Evolutionary conservation across 2,797 vertebrate genomes (phyloP).

Genomic region (Rhabdophis nuchalis): DNA sequence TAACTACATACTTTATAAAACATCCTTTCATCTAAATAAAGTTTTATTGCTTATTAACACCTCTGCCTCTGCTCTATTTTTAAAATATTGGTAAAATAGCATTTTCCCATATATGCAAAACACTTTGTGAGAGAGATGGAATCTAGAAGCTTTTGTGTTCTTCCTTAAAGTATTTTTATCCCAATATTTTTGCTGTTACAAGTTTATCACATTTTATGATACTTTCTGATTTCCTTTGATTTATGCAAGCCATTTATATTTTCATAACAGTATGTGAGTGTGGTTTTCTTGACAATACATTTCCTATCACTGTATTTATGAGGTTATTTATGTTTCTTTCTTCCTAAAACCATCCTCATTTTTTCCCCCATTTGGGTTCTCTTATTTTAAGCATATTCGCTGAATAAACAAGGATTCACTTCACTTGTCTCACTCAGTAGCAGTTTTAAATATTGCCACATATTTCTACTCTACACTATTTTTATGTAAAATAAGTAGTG

Average conservation of each 20-base stretch:
- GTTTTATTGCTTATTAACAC: not conserved
- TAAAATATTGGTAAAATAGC: not conserved
- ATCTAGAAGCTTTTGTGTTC: not conserved
- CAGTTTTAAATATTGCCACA: rapidly evolving
- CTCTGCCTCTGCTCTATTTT: not conserved
- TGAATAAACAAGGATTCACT: not conserved
- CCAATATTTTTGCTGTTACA: not conserved
- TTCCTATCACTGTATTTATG: not conserved
- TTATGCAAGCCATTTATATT: not conserved
- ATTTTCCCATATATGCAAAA: not conserved
- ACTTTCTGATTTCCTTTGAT: not conserved
- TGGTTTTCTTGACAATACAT: not conserved
- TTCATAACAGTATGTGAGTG: too few species aligned
- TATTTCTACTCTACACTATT: not conserved
- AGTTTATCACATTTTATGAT: not conserved
- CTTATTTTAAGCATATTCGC: not conserved
- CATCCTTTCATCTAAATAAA: not conserved
- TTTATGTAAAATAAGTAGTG: not conserved
- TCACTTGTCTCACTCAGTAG: not conserved
- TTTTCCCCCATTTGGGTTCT: not conserved
- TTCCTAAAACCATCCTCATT: not conserved
- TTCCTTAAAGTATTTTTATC: not conserved
- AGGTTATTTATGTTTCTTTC: not conserved
- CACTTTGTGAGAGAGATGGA: not conserved
- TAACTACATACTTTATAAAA: not conserved